phyloP scores from a whole-genome alignment of 2,888 invertebrate genomes.

The Euclidia mi region DNA sequence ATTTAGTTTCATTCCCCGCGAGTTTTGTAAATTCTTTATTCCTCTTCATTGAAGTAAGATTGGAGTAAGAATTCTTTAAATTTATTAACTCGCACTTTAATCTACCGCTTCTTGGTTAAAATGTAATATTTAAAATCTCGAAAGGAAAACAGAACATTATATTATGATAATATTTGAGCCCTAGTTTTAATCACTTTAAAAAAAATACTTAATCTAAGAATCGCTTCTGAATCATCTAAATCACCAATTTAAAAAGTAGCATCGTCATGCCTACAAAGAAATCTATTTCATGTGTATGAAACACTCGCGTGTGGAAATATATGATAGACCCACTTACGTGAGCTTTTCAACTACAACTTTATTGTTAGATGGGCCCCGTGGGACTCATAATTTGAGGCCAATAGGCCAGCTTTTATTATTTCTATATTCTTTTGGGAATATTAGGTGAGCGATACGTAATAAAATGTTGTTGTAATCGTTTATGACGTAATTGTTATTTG shows the following conservation, averaged over 20 bases:
- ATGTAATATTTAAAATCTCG: not conserved
- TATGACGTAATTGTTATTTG: too few relatives aligned
- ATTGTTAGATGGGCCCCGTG: constrained; percentile 3
- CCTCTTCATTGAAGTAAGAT: not conserved
- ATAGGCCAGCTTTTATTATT: not conserved
- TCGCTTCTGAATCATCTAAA: too few relatives aligned
- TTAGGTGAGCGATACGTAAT: too few relatives aligned
- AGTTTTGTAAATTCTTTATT: not conserved
- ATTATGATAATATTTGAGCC: too few relatives aligned
- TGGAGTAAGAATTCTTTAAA: not conserved
- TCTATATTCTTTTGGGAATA: constrained; percentile 18
- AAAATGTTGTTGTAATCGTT: too few relatives aligned
- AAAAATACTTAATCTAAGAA: too few relatives aligned
- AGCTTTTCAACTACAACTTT: not conserved
- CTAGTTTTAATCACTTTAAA: too few relatives aligned
- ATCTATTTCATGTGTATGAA: too few relatives aligned
- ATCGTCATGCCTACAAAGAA: too few relatives aligned
- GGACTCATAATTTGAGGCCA: not conserved
- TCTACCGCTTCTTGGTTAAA: not conserved
- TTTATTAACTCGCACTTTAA: not conserved
- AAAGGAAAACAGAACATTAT: too few relatives aligned
- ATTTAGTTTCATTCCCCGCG: constrained; percentile 4
- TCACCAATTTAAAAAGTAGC: too few relatives aligned
- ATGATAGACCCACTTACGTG: constrained; percentile 6
- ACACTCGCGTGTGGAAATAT: not conserved